These are phyloP conservation scores for Hermetia illucens DNA, from an alignment of 1,140 invertebrate species.

Conservation along the genomic window DNA sequence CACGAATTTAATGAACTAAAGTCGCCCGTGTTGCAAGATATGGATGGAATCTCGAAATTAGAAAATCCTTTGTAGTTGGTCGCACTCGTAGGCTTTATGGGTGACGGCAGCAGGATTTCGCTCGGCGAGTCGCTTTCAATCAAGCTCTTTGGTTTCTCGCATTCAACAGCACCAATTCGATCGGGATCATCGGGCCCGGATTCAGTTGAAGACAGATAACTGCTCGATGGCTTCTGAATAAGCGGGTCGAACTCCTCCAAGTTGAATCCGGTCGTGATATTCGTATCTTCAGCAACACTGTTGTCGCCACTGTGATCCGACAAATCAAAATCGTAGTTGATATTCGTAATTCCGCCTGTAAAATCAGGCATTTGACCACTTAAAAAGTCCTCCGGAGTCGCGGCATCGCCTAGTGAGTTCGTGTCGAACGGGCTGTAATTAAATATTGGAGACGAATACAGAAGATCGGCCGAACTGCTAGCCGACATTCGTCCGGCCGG, in stretches of 20 bases:
- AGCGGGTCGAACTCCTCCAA: slow-evolving; percentile 32
- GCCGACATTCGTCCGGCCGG: slow-evolving; percentile 16
- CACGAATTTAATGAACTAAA: slow-evolving; percentile 27
- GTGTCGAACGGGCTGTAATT: slow-evolving; percentile 36
- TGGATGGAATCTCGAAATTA: slow-evolving; percentile 49
- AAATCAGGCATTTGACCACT: slow-evolving; percentile 27
- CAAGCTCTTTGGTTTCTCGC: slow-evolving; percentile 38
- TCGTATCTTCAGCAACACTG: slow-evolving; percentile 41
- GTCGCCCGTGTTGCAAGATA: slow-evolving; percentile 56
- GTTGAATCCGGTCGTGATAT: slow-evolving; percentile 12
- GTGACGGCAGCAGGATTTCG: slow-evolving; percentile 45
- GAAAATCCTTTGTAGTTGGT: slow-evolving; percentile 53
- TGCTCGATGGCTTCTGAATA: slow-evolving; percentile 9
- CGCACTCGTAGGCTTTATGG: slow-evolving; percentile 37
- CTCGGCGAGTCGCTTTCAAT: slow-evolving; percentile 37
- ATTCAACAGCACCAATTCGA: too few species aligned
- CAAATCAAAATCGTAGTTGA: slow-evolving; percentile 57
- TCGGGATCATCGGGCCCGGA: slow-evolving; percentile 25
- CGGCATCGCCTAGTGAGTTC: slow-evolving; percentile 35
- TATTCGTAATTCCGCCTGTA: slow-evolving; percentile 42
- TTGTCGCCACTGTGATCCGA: slow-evolving; percentile 54
- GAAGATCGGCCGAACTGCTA: slow-evolving; percentile 30
- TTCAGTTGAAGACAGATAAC: neutral
- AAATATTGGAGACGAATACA: slow-evolving; percentile 38
- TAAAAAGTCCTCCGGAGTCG: slow-evolving; percentile 42